Evolutionary conservation across 2,888 invertebrate genomes (phyloP).

Genomic region (Leptinotarsa rubiginosa): DNA sequence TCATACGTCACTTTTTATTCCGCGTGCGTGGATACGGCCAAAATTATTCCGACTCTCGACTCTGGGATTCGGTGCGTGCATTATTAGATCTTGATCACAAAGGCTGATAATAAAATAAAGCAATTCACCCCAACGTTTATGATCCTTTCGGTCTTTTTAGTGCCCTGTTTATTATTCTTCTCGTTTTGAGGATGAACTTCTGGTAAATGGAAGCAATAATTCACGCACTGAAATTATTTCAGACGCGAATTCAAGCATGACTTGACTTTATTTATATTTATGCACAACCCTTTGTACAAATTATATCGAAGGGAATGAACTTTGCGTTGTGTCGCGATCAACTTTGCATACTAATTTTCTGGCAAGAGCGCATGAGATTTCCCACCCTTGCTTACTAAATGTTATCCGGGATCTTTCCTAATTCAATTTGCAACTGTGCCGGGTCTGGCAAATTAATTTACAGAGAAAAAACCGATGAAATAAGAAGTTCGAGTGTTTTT

Average conservation of each 20-base stretch:
- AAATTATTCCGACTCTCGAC: slow-evolving; percentile 39
- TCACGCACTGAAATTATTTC: slow-evolving; percentile 11
- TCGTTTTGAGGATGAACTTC: slow-evolving; percentile 36
- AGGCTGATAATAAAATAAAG: slow-evolving; percentile 45
- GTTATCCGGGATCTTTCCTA: background rate
- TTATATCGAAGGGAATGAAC: slow-evolving; percentile 16
- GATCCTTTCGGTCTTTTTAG: slow-evolving; percentile 35
- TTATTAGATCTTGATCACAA: slow-evolving; percentile 43
- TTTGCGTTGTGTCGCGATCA: slow-evolving; percentile 16
- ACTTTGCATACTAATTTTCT: slow-evolving; percentile 12
- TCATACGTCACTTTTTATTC: slow-evolving; percentile 41
- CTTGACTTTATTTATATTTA: slow-evolving; percentile 19
- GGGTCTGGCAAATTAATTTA: background rate
- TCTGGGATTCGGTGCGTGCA: slow-evolving; percentile 35
- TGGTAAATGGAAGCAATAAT: slow-evolving; percentile 15
- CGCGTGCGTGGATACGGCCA: slow-evolving; percentile 36
- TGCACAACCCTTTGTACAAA: slow-evolving; percentile 17
- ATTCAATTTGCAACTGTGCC: background rate
- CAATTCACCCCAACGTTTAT: slow-evolving; percentile 40
- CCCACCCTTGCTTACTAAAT: background rate
- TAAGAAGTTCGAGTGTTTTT: no score
- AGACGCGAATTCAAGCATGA: slow-evolving; percentile 15
- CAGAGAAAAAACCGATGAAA: no score
- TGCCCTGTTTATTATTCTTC: slow-evolving; percentile 37
- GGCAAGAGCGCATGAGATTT: background rate